Evolutionary conservation across 2,113 vertebrate genomes (phyloP).

Genomic region (Oenanthe oenanthe): DNA sequence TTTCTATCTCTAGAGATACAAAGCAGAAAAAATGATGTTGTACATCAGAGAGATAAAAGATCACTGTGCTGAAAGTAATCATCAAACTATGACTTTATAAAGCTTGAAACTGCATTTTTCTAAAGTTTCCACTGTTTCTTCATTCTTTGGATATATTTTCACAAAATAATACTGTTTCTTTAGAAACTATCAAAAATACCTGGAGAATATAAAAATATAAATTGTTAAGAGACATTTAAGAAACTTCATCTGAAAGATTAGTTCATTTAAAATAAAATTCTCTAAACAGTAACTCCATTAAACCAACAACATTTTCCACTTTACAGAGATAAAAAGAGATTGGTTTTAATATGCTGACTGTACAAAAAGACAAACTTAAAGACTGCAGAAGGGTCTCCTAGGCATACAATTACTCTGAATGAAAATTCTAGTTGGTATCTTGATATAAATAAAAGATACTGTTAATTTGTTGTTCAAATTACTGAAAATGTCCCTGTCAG

Average conservation of each 20-base stretch:
- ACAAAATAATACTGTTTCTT: background rate
- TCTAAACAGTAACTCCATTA: background rate
- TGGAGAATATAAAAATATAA: background rate
- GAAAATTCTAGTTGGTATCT: conserved; percentile 11
- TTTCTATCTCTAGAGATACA: background rate
- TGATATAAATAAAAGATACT: conserved; percentile 55
- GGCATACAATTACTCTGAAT: background rate
- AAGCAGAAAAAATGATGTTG: background rate
- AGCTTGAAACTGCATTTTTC: background rate
- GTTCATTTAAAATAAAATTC: background rate
- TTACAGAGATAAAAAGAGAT: background rate
- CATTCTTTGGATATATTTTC: background rate
- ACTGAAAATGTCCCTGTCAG: background rate
- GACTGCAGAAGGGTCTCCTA: background rate
- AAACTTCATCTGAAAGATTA: background rate
- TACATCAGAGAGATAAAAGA: conserved; percentile 19
- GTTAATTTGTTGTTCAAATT: conserved; percentile 47
- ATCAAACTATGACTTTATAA: conserved; percentile 6
- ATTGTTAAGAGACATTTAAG: background rate
- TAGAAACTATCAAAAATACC: background rate
- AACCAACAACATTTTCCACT: background rate
- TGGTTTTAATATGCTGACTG: background rate
- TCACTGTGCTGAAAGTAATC: background rate
- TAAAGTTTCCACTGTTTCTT: background rate
- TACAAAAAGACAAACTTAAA: background rate